phyloP scores from a whole-genome alignment of 2,888 invertebrate genomes.

The Endotricha flammealis region DNA sequence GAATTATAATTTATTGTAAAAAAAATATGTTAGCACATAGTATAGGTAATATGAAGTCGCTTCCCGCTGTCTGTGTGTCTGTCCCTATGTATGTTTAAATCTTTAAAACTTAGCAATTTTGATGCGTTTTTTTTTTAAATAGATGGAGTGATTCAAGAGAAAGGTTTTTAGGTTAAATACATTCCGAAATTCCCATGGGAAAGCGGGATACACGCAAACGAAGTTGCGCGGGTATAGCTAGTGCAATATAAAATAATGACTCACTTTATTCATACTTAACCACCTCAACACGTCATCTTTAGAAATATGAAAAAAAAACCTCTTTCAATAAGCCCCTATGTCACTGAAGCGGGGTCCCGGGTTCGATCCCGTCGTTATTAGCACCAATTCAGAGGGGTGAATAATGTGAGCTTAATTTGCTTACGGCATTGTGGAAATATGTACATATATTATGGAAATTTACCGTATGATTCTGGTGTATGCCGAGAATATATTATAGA shows the following conservation, averaged over 20 bases:
- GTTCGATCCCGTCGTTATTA: slow-evolving; percentile 59
- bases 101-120: too few species aligned
- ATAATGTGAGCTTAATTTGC: slow-evolving; percentile 71
- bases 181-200: too few species aligned
- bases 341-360: slow-evolving; percentile 24
- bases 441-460: slow-evolving; percentile 46
- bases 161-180: too few species aligned
- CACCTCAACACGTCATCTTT: slow-evolving; percentile 14
- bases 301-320: slow-evolving; percentile 29
- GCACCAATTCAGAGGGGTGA: slow-evolving; percentile 73
- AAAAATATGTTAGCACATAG: too few species aligned
- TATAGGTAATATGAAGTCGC: too few species aligned
- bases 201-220: too few species aligned
- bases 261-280: slow-evolving; percentile 27
- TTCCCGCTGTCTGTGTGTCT: too few species aligned
- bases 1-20: slow-evolving; percentile 27
- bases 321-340: slow-evolving; percentile 49
- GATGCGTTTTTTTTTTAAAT: too few species aligned
- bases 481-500: not conserved
- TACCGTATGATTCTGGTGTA: slow-evolving; percentile 11
- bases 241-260: too few species aligned
- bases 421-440: slow-evolving; percentile 58
- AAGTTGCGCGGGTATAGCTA: too few species aligned
- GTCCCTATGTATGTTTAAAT: too few species aligned
- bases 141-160: too few species aligned